Base-by-base conservation (phyloP, 1,140 invertebrate genomes). In the Dendroctonus ponderosae region DNA sequence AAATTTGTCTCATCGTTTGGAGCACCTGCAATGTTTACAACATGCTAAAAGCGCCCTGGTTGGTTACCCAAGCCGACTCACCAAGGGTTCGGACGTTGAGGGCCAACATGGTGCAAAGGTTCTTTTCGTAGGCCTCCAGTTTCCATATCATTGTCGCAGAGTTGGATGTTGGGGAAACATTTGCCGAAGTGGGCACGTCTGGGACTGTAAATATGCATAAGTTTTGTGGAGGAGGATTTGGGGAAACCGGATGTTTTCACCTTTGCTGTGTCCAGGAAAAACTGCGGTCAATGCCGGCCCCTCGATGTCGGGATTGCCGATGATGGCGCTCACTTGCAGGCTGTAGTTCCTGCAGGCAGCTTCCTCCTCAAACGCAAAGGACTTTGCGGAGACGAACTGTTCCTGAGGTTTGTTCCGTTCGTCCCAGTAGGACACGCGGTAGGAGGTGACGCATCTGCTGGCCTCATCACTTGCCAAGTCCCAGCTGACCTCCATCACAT, bases 341-440 rank as follows among this genome's bases (percentile, higher is more conserved):
- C 5, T 62, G 37, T 62, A 62, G 5, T 41, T 12, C 60, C 37
- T 62, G 12, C 60, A 62, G 14, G 60, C 38, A 7, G 43, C 41
- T 12, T 7, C 6, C 12, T 53, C 53, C 37, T 8, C 11, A 14
- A 62, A 42, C 5, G 0, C 11, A 43, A 62, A 62, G n/a, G n/a
- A 52, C 7, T 52, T 42, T 8, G 15, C 6, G 9, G 39, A 7
- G 11, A 43, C 49, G 60, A 52, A 62, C 7, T 42, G n/a, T 26
- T 62, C 60, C 9, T 38, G 14, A 7, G 60, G 60, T 2, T 41
- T 14, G 40, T 62, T 52, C 11, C 38, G 37, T 38, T 62, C 60
- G 40, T 62, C 39, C 60, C 60, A 62, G 39, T 62, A 62, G 9
- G 53, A 39, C 7, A 62, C 60, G 6, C 60, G 40, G 49, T 62